phyloP scores from a whole-genome alignment of 2,888 invertebrate genomes.

The Leptinotarsa peninsularis region DNA sequence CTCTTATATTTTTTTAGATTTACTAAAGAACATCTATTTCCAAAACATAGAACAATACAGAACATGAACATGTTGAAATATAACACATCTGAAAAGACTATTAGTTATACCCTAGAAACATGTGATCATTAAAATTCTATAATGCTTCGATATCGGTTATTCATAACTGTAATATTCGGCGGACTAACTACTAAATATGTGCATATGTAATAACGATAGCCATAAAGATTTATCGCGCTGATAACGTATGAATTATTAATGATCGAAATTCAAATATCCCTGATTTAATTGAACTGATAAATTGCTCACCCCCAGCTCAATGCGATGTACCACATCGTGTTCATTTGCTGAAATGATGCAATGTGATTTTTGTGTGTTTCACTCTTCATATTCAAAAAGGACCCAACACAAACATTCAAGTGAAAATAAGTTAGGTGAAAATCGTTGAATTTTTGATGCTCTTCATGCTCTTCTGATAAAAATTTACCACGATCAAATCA shows the following conservation, averaged over 20 bases:
- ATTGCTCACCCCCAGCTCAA: constrained; percentile 38
- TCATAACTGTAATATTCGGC: constrained; percentile 33
- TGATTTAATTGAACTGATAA: constrained; percentile 58
- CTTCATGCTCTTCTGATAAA: too few species aligned
- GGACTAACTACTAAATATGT: constrained; percentile 58
- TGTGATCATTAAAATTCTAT: constrained; percentile 38
- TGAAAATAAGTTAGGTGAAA: too few species aligned
- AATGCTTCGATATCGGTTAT: constrained; percentile 36
- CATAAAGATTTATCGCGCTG: constrained; percentile 65
- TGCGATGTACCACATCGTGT: background rate
- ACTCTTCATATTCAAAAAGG: too few species aligned
- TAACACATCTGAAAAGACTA: background rate
- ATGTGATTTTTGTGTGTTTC: background rate
- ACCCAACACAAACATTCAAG: too few species aligned
- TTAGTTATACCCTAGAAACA: constrained; percentile 17
- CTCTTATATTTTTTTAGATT: too few species aligned
- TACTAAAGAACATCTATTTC: too few species aligned
- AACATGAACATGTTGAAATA: background rate
- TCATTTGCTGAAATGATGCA: background rate
- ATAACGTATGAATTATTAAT: constrained; percentile 67
- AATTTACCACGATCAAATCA: too few species aligned
- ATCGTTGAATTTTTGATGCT: too few species aligned
- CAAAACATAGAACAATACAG: too few species aligned
- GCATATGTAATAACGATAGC: constrained; percentile 63
- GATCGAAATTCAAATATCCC: constrained; percentile 59